Evolutionary conservation across 2,888 invertebrate species (phyloP), one percentile per base, ranked within the genome.

Genomic region (Hypselothyrea guttata): DNA sequence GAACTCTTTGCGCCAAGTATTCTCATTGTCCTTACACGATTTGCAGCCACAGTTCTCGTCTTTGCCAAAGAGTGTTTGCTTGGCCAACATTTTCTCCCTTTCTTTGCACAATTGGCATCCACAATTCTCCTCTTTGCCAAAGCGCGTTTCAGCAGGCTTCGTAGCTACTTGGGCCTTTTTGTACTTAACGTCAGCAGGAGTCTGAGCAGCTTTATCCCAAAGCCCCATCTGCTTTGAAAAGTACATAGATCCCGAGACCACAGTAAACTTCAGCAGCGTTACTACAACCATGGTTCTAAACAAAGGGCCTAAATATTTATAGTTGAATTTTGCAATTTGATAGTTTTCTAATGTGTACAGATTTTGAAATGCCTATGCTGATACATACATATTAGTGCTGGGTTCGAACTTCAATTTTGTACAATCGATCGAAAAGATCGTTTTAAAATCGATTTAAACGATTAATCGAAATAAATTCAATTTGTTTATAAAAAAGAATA

Each of bases 221-320:
- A 56, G 7, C 1, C 61, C 57, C 3, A 77, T 12, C 33, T 56
- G 42, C 1, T 83, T 59, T 9, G 47, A 40, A 7, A 62, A 1
- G 41, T 73, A 84, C 2, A 73, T 9, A 0, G 61, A 40, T n/a
- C 71, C 49, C 11, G 54, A 52, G 5, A 57, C 48, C 3, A 62
- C 9, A 4, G 42, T 38, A 22, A 73, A 40, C 38, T 58, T 65
- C 0, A 70, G 4, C 0, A 74, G 5, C 7, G 41, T 48, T 34
- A 40, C 12, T 1, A 64, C n/a, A 5, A 52, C 47, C 78, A 83
- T 77, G 27, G 7, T 27, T 15, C 8, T 5, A 12, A 27, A 15
- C 15, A 18, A 11, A 2, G 2, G 12, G 11, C 4, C 34, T 13
- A 13, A 1, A 15, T 37, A 9, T 15, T 9, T 37, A 37, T 4